These are phyloP conservation scores for Hippasteria phrygiana DNA, from an alignment of 53 echinoderm and acorn worm genomes.

Conservation along the genomic window DNA sequence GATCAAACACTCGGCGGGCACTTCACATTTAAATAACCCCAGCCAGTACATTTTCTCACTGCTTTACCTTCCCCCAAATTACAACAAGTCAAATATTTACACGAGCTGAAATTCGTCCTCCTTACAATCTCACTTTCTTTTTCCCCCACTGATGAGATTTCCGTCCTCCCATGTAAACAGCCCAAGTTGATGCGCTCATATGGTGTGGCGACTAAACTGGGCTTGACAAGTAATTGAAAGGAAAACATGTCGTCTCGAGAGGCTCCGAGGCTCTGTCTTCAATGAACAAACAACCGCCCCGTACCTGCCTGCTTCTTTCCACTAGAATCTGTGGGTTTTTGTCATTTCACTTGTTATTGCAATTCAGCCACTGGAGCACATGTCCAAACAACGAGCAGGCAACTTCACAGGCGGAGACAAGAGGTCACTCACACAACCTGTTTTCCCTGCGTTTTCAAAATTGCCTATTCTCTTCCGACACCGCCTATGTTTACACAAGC, in stretches of 20 bases:
- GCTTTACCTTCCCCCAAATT: not conserved
- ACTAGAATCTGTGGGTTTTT: not conserved
- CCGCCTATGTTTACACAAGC: not conserved
- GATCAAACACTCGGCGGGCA: not conserved
- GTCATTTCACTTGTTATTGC: not conserved
- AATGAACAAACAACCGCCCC: not conserved
- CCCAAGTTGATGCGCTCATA: not conserved
- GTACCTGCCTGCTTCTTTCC: not conserved
- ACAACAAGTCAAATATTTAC: not conserved
- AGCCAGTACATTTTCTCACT: not conserved
- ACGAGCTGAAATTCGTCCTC: not conserved
- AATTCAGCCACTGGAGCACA: not conserved
- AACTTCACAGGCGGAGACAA: not conserved
- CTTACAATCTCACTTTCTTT: not conserved
- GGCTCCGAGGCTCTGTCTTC: not conserved
- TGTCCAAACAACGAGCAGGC: not conserved
- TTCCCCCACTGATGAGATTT: conserved; percentile 1
- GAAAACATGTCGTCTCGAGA: conserved; percentile 15
- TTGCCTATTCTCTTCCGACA: not conserved
- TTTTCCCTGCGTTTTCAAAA: not conserved
- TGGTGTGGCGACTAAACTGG: not conserved
- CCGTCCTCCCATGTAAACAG: not conserved
- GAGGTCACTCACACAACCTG: not conserved
- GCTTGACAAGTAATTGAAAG: conserved; percentile 26
- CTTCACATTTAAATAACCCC: not conserved